Percentiles rank a stretch among this genome's conserved stretches.
Conservation (phyloP, 23 tunicate species). For the Halocynthia roretzi region DNA sequence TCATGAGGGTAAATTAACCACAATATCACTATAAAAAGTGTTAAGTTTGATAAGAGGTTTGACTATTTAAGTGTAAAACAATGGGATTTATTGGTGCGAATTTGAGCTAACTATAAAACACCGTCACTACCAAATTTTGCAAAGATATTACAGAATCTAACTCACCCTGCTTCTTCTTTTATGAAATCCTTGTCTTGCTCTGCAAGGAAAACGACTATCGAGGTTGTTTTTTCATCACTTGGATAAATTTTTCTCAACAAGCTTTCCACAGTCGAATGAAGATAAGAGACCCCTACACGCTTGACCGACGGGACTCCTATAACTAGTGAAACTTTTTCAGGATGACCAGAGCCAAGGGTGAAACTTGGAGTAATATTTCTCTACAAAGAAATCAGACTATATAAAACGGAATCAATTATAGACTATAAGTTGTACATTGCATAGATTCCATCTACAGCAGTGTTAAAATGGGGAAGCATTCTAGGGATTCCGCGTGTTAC, state of each 20-base stretch:
- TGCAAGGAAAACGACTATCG: conserved; percentile 31
- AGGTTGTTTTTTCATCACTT: conserved; percentile 12
- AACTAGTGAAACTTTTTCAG: conserved; percentile 19
- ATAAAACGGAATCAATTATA: no score
- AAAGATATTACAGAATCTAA: not conserved
- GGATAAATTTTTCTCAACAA: conserved; percentile 34
- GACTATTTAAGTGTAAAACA: no score
- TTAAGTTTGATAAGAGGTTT: no score
- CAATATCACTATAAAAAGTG: no score
- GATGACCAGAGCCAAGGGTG: conserved; percentile 16
- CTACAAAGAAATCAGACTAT: conserved; percentile 15
- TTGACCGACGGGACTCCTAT: conserved; percentile 40
- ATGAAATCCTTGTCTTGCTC: conserved; percentile 22
- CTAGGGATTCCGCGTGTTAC: no score
- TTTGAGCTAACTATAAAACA: no score
- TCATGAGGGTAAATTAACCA: no score
- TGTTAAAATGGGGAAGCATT: no score
- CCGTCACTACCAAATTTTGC: no score
- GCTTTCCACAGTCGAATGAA: conserved; percentile 16
- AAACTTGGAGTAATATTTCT: conserved; percentile 24
- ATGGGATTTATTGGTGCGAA: no score
- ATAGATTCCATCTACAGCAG: no score
- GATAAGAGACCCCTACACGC: conserved; percentile 15
- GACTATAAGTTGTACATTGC: no score
- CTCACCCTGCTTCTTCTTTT: conserved; percentile 1